phyloP scores from a whole-genome alignment of 2,113 vertebrate species.

The Ammodramus savannarum region DNA sequence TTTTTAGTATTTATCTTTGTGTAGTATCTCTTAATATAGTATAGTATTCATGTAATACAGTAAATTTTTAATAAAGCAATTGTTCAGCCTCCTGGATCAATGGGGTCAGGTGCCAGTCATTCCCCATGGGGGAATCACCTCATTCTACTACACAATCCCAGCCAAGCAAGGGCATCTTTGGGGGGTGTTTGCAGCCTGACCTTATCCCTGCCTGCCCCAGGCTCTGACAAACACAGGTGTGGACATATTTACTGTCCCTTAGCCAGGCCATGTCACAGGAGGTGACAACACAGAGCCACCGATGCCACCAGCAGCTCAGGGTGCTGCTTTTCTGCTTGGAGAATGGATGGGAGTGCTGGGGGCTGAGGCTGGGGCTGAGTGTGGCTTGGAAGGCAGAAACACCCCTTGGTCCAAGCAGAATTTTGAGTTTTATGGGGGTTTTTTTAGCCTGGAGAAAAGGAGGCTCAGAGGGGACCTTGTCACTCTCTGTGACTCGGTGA shows the following conservation, averaged over 20 bases:
- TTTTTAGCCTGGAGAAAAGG: background rate
- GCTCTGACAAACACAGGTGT: accelerated
- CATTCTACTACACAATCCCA: background rate
- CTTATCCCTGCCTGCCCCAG: background rate
- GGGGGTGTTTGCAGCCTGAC: background rate
- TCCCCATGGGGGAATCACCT: too few species aligned
- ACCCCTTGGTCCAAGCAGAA: background rate
- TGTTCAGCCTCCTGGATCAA: too few species aligned
- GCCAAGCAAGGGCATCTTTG: background rate
- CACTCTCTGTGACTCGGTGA: background rate
- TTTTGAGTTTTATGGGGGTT: background rate
- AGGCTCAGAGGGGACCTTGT: background rate
- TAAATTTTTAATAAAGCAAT: too few species aligned
- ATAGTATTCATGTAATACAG: too few species aligned
- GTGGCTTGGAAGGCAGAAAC: background rate
- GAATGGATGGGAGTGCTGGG: background rate
- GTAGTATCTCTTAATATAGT: too few species aligned
- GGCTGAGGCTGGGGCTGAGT: background rate
- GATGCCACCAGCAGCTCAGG: accelerated
- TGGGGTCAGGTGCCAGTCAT: too few species aligned
- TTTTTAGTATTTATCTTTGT: too few species aligned
- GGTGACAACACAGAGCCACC: background rate
- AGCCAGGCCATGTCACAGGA: background rate
- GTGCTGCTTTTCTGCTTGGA: background rate
- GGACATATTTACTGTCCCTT: background rate